phyloP scores from a whole-genome alignment of 1,140 invertebrate species.

The Rhagoletis pomonella region DNA sequence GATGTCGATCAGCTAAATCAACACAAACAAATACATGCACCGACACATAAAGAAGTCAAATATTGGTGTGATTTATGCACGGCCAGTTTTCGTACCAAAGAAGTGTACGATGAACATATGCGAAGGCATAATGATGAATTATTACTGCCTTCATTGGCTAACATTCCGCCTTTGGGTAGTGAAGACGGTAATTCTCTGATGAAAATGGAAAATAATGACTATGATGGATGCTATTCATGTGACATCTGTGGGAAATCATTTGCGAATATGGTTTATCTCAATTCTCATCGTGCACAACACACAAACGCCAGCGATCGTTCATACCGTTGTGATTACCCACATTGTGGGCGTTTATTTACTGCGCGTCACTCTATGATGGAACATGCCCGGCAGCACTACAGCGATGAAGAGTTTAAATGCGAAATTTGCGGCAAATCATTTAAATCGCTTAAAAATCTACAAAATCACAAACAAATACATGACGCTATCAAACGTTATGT shows the following conservation, averaged over 20 bases:
- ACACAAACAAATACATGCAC: conserved; percentile 66
- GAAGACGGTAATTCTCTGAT: conserved; percentile 60
- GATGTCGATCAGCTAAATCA: conserved; percentile 66
- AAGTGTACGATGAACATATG: conserved; percentile 70
- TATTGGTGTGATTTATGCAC: conserved; percentile 70
- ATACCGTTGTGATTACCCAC: conserved; percentile 69
- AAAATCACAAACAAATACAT: conserved; percentile 72
- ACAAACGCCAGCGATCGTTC: conserved; percentile 65
- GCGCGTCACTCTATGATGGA: conserved; percentile 74
- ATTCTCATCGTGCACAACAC: conserved; percentile 67
- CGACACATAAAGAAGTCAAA: conserved; percentile 61
- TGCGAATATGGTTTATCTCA: conserved; percentile 64
- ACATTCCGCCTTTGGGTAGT: conserved; percentile 25
- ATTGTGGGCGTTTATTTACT: conserved; percentile 72
- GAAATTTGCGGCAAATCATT: conserved; percentile 73
- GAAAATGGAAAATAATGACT: background rate
- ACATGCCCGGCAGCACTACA: conserved; percentile 75
- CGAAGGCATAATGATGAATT: conserved; percentile 70
- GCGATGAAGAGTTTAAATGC: conserved; percentile 75
- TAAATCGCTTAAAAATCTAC: conserved; percentile 70
- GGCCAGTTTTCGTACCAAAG: conserved; percentile 70
- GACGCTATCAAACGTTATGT: conserved; percentile 75
- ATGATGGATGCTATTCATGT: conserved; percentile 55
- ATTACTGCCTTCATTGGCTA: conserved; percentile 64
- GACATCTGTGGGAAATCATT: conserved; percentile 66